Percentiles rank a stretch among this genome's conserved stretches.
Evolutionary conservation across 2,888 invertebrate genomes (phyloP).

Genomic region (Tholera decimalis): DNA sequence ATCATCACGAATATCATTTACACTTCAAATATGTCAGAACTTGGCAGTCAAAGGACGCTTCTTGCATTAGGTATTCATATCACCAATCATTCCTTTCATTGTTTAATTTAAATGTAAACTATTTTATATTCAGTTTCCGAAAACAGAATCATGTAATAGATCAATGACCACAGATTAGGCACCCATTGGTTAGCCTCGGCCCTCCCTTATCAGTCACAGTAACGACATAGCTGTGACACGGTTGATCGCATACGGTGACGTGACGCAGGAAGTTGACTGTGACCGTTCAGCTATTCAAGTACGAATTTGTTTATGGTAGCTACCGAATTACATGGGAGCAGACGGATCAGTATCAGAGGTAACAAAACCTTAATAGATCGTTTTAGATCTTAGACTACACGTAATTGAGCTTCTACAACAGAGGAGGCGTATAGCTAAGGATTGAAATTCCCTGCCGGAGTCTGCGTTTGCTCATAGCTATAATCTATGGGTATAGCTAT

Average conservation of each 20-base stretch:
- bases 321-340: slow-evolving; percentile 50
- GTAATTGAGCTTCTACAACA: too few species aligned
- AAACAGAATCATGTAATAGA: slow-evolving; percentile 45
- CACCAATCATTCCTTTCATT: slow-evolving; percentile 33
- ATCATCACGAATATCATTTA: slow-evolving; percentile 10
- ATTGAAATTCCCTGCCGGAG: too few species aligned
- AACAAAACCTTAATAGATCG: not conserved
- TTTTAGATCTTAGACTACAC: too few species aligned
- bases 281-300: slow-evolving; percentile 70
- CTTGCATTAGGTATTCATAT: slow-evolving; percentile 10
- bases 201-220: slow-evolving; percentile 81
- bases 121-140: slow-evolving; percentile 42
- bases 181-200: slow-evolving; percentile 66
- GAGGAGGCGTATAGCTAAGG: too few species aligned
- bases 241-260: slow-evolving; percentile 68
- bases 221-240: slow-evolving; percentile 65
- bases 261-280: slow-evolving; percentile 73
- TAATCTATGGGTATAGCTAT: too few species aligned
- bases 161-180: slow-evolving; percentile 69
- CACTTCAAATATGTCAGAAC: slow-evolving; percentile 1
- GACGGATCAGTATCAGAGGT: slow-evolving; percentile 5
- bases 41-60: slow-evolving; percentile 3
- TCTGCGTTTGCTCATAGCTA: too few species aligned
- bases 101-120: slow-evolving; percentile 34
- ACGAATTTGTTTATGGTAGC: slow-evolving; percentile 70